Evolutionary conservation across 2,113 vertebrate species (phyloP).

Genomic region (Scatophagus argus): DNA sequence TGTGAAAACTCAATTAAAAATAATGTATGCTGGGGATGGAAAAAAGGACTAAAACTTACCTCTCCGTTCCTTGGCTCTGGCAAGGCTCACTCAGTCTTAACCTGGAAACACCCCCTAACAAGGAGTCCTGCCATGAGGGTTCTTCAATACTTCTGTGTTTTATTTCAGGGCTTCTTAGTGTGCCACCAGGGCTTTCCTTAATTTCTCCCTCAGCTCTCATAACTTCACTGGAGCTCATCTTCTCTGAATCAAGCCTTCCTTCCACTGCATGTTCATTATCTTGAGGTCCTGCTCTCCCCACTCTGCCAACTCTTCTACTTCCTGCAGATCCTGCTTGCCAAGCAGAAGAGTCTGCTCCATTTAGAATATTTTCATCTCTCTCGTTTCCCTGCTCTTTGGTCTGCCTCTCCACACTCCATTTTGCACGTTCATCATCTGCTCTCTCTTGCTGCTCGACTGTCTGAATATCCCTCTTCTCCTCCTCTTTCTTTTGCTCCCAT

Average conservation of each 20-base stretch:
- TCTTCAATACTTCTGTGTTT: fast-evolving
- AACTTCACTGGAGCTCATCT: fast-evolving
- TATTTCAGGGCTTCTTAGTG: fast-evolving
- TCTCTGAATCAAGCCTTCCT: neutral
- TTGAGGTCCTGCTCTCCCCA: neutral
- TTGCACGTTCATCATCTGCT: too few species aligned
- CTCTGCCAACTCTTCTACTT: neutral
- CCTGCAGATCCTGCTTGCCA: neutral
- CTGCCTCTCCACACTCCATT: neutral
- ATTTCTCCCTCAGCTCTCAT: neutral
- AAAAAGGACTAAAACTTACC: conserved; percentile 13
- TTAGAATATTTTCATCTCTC: neutral
- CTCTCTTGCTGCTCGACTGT: too few species aligned
- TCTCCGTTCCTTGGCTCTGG: neutral
- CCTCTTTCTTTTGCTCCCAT: too few species aligned
- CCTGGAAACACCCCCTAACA: too few species aligned
- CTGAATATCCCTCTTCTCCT: too few species aligned
- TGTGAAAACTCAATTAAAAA: neutral
- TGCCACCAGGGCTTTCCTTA: neutral
- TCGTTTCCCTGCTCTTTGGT: neutral
- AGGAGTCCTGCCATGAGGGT: too few species aligned
- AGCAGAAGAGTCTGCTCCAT: neutral
- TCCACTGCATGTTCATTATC: too few species aligned
- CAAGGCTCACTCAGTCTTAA: neutral
- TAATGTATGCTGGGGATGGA: neutral